Base-by-base conservation (phyloP, 2,888 invertebrate species). In the Stratiomys singularior region DNA sequence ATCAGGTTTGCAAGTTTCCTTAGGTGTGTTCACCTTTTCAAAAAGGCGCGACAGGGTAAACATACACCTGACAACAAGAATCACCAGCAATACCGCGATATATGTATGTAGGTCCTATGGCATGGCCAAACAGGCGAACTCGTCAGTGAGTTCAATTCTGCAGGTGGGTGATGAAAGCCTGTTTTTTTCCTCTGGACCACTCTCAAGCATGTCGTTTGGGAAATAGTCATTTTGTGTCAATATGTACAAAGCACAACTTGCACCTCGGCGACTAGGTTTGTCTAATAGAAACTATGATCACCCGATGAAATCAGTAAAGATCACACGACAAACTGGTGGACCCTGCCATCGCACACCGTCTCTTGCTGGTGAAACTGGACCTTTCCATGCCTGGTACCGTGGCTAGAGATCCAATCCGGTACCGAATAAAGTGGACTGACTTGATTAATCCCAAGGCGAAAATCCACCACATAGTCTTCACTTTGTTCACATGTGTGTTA, bases 111-210 rank as follows among this genome's bases (percentile, higher is more conserved):
- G n/a, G n/a, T n/a, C 37, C 5, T 37, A 37, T 37, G 37, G 37
- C 37, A 37, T 37, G 37, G 37, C 37, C 37, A 37, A 37, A 37
- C 37, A 37, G 37, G 37, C 37, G 37, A 52, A 52, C 52, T 52
- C 52, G 52, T 5, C 37, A 37, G 37, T 13, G 18, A 15, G 52
- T 63, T 27, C n/a, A 28, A 13, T 15, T 37, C 37, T 69, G 30
- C 69, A 69, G 69, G 69, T 69, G 69, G 69, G 47, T 69, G 47
- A 69, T 47, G 46, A 69, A 69, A 69, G 69, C 46, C 69, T 25
- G 69, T 69, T 69, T 25, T 47, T 46, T 67, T 44, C 21, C 7
- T n/a, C n/a, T n/a, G n/a, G n/a, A n/a, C n/a, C n/a, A n/a, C n/a
- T n/a, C n/a, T n/a, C n/a, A n/a, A 56, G 18, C 56, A n/a, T n/a